These are phyloP conservation scores for Callaeas wilsoni DNA, from an alignment of 2,113 vertebrate species.

Conservation along the genomic window DNA sequence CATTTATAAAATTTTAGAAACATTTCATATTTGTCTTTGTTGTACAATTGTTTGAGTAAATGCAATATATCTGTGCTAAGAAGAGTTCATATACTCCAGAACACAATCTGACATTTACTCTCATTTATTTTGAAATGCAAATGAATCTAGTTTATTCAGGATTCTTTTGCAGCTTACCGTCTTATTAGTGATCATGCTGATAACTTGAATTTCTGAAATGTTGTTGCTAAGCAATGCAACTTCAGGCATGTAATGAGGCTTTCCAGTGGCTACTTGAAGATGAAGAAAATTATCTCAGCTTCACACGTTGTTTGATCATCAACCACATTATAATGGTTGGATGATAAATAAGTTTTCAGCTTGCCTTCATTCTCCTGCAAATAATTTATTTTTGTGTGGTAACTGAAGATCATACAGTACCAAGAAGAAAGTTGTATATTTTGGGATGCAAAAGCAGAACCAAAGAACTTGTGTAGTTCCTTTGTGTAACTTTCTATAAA, in stretches of 20 bases:
- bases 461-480: neutral
- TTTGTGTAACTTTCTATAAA: conserved; percentile 12
- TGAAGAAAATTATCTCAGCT: conserved; percentile 50
- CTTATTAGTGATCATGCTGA: conserved; percentile 65
- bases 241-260: conserved; percentile 69
- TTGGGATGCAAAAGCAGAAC: neutral
- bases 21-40: conserved; percentile 9
- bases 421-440: conserved; percentile 20
- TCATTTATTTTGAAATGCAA: conserved; percentile 66
- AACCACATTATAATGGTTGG: conserved; percentile 44
- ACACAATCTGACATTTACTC: conserved; percentile 52
- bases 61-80: neutral
- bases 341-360: conserved; percentile 53
- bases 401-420: conserved; percentile 34
- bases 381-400: conserved; percentile 37
- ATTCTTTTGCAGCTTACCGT: conserved; percentile 53
- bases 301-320: conserved; percentile 65
- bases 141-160: conserved; percentile 31
- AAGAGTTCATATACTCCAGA: conserved; percentile 18
- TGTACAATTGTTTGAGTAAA: neutral
- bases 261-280: conserved; percentile 61
- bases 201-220: conserved; percentile 66
- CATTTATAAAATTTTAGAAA: conserved; percentile 2
- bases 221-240: conserved; percentile 68
- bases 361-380: neutral